Percentiles rank a stretch among this genome's conserved stretches.
These are phyloP conservation scores for Halictus rubicundus DNA, from an alignment of 1,140 invertebrate species.

Conservation along the genomic window DNA sequence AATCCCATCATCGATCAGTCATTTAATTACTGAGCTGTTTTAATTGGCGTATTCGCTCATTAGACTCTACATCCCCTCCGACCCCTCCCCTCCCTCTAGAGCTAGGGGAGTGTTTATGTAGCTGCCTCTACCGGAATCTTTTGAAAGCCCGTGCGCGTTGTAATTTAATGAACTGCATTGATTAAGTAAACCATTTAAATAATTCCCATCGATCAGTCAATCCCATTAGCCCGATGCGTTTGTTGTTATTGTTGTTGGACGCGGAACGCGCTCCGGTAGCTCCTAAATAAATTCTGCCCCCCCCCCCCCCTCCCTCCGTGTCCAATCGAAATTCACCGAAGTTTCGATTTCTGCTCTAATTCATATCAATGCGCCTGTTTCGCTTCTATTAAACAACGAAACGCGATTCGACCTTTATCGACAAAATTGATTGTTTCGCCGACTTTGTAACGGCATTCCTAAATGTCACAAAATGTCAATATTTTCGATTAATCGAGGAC, in stretches of 20 bases:
- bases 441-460: too few species aligned
- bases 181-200: slow-evolving; percentile 61
- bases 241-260: not conserved
- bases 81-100: not conserved
- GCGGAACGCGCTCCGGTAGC: not conserved
- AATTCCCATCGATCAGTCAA: not conserved
- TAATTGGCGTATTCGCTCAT: slow-evolving; percentile 69
- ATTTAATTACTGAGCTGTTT: slow-evolving; percentile 69
- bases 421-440: too few species aligned
- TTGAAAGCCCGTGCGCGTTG: not conserved
- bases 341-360: not conserved
- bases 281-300: not conserved
- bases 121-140: slow-evolving; percentile 14
- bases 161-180: slow-evolving; percentile 52
- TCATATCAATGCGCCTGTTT: not conserved
- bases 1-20: slow-evolving; percentile 63
- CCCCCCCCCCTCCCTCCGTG: too few species aligned
- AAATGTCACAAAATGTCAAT: too few species aligned
- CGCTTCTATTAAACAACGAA: too few species aligned
- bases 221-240: not conserved
- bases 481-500: too few species aligned
- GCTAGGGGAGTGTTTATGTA: not conserved
- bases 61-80: slow-evolving; percentile 37
- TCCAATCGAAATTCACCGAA: not conserved
- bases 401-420: too few species aligned